Conservation (phyloP, 2,113 vertebrate genomes). For the Tachycineta bicolor region DNA sequence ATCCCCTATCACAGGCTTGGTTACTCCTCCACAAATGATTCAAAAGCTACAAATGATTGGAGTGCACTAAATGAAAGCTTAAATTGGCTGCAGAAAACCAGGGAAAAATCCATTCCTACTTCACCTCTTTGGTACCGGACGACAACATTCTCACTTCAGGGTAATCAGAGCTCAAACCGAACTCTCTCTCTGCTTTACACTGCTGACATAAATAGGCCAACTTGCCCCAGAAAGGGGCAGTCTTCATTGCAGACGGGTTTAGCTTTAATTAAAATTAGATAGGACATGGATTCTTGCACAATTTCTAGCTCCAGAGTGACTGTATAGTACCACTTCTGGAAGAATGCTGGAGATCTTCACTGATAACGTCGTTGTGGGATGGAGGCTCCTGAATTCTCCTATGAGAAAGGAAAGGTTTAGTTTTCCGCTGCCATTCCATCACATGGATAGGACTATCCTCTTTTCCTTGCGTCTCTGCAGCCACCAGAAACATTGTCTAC, state of each 20-base stretch:
- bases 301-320: neutral
- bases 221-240: neutral
- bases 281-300: neutral
- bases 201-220: neutral
- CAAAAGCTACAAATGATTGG: neutral
- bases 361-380: rapidly evolving
- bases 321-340: neutral
- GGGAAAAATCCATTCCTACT: neutral
- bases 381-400: neutral
- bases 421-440: neutral
- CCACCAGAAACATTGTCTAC: neutral
- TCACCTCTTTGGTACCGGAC: rapidly evolving
- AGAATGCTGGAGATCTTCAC: neutral
- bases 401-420: neutral
- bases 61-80: neutral
- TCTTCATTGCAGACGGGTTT: neutral
- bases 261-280: neutral
- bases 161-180: neutral
- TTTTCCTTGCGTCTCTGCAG: neutral
- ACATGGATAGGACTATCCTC: neutral
- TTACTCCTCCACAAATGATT: neutral
- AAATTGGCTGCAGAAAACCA: neutral
- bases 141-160: neutral
- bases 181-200: neutral
- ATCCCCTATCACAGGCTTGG: neutral